A percentile compares a stretch with the other conserved stretches of the same genome.
phyloP scores from a whole-genome alignment of 2,797 vertebrate species.

The Phaenicophaeus curvirostris region DNA sequence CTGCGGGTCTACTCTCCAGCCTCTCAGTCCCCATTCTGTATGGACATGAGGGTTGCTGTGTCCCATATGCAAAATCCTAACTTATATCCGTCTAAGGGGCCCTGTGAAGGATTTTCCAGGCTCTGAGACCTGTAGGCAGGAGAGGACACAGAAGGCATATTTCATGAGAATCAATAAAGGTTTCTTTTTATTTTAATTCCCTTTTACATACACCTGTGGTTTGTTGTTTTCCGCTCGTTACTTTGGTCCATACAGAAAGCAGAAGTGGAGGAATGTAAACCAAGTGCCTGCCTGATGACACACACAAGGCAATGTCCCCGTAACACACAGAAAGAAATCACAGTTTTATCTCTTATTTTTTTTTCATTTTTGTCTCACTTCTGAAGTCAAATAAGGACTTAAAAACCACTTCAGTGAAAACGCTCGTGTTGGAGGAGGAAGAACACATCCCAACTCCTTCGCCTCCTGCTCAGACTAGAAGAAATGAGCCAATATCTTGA shows the following conservation, averaged over 20 bases:
- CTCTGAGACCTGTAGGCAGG: not conserved
- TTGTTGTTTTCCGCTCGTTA: not conserved
- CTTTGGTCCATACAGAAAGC: conserved; percentile 65
- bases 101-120: not conserved
- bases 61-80: too few relatives aligned
- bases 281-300: conserved; percentile 13
- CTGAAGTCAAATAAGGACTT: not conserved
- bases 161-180: conserved; percentile 5
- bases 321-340: not conserved
- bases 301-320: not conserved
- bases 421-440: not conserved
- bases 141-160: not conserved
- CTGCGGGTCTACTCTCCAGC: too few relatives aligned
- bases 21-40: too few relatives aligned
- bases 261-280: conserved; percentile 60
- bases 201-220: conserved; percentile 56
- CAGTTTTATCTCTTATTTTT: not conserved
- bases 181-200: conserved; percentile 64
- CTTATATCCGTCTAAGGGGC: fast-evolving
- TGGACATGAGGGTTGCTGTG: too few relatives aligned
- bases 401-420: not conserved
- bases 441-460: not conserved
- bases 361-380: not conserved
- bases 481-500: not conserved
- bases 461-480: not conserved